These are phyloP conservation scores for Agonopterix heracliana DNA, from an alignment of 2,888 invertebrate species.

Conservation along the genomic window DNA sequence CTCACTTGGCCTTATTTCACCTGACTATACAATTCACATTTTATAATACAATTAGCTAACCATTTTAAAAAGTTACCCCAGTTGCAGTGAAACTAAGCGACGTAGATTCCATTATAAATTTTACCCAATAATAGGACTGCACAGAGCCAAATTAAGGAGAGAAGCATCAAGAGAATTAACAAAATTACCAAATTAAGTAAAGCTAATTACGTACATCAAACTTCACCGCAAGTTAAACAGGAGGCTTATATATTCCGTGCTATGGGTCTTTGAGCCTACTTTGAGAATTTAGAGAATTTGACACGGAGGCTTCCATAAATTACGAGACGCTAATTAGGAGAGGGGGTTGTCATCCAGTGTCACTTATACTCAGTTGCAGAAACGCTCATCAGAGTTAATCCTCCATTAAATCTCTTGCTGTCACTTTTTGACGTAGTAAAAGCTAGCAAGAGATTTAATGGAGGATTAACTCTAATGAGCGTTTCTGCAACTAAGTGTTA, in stretches of 20 bases:
- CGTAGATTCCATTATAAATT: slow-evolving; percentile 40
- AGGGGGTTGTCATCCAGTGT: no score
- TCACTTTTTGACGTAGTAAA: no score
- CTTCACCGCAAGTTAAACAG: slow-evolving; percentile 44
- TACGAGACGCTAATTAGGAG: no score
- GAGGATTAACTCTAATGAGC: no score
- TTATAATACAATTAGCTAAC: neutral
- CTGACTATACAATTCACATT: neutral
- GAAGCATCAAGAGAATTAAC: slow-evolving; percentile 38
- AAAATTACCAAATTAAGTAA: slow-evolving; percentile 49
- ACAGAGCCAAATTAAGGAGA: slow-evolving; percentile 36
- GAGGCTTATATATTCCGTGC: slow-evolving; percentile 20
- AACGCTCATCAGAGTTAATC: no score
- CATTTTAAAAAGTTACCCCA: slow-evolving; percentile 1
- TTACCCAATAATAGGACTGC: slow-evolving; percentile 38
- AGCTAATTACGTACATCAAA: slow-evolving; percentile 62
- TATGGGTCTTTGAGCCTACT: slow-evolving; percentile 14
- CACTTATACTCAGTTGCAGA: no score
- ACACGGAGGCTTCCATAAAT: no score
- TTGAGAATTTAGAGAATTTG: neutral
- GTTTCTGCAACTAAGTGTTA: no score
- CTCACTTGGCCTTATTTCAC: no score
- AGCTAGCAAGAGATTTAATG: no score
- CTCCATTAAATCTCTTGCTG: no score
- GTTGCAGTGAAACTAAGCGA: slow-evolving; percentile 12